Conservation (phyloP, 2,113 vertebrate species). For the Podarcis cretensis region DNA sequence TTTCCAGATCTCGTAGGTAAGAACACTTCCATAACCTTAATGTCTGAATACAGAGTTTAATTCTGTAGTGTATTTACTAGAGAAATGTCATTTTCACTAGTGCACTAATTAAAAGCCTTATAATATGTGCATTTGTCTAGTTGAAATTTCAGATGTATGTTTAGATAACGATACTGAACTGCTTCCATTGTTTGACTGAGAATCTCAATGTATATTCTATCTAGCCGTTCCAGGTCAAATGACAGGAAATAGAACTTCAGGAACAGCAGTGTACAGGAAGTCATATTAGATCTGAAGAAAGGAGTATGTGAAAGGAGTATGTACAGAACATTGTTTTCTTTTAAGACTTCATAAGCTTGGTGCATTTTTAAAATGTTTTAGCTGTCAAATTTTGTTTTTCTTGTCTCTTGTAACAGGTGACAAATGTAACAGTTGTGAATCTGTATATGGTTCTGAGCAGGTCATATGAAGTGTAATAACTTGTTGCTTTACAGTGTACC, state of each 20-base stretch:
- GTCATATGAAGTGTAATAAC: constrained; percentile 76
- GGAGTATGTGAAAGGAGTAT: constrained; percentile 78
- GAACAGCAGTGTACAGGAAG: constrained; percentile 84
- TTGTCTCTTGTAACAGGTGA: constrained; percentile 82
- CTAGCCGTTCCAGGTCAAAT: constrained; percentile 92
- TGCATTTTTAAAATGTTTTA: constrained; percentile 86
- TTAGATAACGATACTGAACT: rapidly evolving
- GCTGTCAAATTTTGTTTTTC: constrained; percentile 76
- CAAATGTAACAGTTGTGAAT: constrained; percentile 79
- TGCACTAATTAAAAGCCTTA: not conserved
- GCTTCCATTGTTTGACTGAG: not conserved
- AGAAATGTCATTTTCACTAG: not conserved
- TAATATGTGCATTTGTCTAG: not conserved
- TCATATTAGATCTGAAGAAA: constrained; percentile 69
- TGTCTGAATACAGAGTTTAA: not conserved
- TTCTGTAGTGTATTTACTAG: not conserved
- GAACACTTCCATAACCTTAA: not conserved
- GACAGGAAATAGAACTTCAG: constrained; percentile 87
- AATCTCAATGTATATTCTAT: constrained; percentile 14
- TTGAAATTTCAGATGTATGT: not conserved
- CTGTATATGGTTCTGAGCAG: constrained; percentile 80
- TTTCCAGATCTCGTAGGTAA: constrained; percentile 96
- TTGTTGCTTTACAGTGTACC: constrained; percentile 77
- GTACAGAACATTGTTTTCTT: constrained; percentile 85
- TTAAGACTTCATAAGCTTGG: constrained; percentile 82